Evolutionary conservation across 2,797 vertebrate species (phyloP).

Genomic region (Fundulus diaphanus): DNA sequence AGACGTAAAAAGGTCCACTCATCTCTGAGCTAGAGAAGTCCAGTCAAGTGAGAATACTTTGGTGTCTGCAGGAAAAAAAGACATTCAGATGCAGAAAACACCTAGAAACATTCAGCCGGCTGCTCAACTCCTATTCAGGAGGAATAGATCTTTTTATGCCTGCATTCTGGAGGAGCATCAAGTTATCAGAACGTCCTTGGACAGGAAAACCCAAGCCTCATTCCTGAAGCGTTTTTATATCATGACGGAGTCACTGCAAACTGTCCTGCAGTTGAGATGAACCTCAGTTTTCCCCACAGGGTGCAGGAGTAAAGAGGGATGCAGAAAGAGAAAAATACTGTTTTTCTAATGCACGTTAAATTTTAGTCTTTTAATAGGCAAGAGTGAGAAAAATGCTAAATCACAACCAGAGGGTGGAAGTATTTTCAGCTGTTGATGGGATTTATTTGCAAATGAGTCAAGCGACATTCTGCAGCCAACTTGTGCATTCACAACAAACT

Average conservation of each 20-base stretch:
- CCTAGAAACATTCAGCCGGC: background rate
- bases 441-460: background rate
- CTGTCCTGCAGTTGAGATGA: background rate
- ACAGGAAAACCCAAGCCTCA: background rate
- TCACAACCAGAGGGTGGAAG: background rate
- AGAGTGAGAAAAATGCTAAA: background rate
- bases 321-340: background rate
- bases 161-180: no score
- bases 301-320: background rate
- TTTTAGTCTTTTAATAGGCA: background rate
- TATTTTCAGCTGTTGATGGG: background rate
- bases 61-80: constrained; percentile 31
- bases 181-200: background rate
- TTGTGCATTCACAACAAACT: background rate
- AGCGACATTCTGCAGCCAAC: background rate
- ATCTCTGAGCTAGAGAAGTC: constrained; percentile 22
- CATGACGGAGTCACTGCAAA: background rate
- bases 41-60: constrained; percentile 11
- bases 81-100: constrained; percentile 13
- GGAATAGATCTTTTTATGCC: background rate
- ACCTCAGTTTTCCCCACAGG: constrained; percentile 31
- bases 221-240: constrained; percentile 13
- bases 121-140: background rate
- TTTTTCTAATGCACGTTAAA: background rate
- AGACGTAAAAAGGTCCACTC: constrained; percentile 2